phyloP scores from a whole-genome alignment of 2,888 invertebrate species.

The Minunthozetes semirufus region DNA sequence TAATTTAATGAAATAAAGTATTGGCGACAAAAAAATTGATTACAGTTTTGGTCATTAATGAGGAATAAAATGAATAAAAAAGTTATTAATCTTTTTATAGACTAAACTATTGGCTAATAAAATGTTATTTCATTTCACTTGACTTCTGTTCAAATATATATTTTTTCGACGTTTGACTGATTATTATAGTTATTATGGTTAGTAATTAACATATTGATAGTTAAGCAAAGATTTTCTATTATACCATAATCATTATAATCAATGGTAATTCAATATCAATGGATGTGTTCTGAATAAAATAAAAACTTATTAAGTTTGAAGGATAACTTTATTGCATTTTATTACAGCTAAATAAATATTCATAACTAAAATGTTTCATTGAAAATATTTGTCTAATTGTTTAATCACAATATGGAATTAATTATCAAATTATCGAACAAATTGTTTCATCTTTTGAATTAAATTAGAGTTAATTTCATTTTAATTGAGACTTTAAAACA shows the following conservation, averaged over 20 bases:
- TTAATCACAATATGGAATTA: too few relatives aligned
- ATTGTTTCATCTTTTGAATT: not conserved
- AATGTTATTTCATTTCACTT: not conserved
- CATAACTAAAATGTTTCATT: not conserved
- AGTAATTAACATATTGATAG: constrained; percentile 19
- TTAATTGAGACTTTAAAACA: not conserved
- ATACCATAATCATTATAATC: constrained; percentile 11
- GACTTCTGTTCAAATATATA: constrained; percentile 14
- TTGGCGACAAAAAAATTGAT: too few relatives aligned
- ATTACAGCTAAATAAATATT: constrained; percentile 6
- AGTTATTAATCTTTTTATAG: not conserved
- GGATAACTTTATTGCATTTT: not conserved
- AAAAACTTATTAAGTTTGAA: not conserved
- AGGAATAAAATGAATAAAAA: not conserved
- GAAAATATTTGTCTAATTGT: too few relatives aligned
- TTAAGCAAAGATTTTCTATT: not conserved
- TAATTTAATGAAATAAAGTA: too few relatives aligned
- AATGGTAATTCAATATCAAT: not conserved
- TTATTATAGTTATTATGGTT: constrained; percentile 12
- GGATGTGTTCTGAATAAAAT: too few relatives aligned
- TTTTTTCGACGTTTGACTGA: not conserved
- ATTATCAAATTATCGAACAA: constrained; percentile 22
- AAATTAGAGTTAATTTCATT: not conserved
- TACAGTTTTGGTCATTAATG: not conserved
- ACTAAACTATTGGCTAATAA: not conserved